Evolutionary conservation across 2,888 invertebrate genomes (phyloP).

Genomic region (Calephelis perditalis): DNA sequence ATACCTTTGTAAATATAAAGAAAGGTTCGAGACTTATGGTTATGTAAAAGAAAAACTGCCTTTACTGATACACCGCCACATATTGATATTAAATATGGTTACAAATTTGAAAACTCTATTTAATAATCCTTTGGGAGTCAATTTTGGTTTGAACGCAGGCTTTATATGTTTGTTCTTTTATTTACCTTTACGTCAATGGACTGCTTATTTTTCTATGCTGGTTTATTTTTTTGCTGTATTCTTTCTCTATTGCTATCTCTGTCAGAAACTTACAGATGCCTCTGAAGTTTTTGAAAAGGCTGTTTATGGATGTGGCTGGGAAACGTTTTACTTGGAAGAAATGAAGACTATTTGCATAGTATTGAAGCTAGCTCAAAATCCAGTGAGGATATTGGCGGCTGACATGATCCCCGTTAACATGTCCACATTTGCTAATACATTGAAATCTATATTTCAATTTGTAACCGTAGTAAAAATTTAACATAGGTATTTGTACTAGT

Average conservation of each 20-base stretch:
- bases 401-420: neutral
- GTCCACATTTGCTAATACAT: neutral
- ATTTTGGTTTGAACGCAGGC: conserved; percentile 25
- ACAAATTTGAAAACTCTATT: conserved; percentile 46
- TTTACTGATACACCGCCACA: conserved; percentile 43
- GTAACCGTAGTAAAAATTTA: too few relatives aligned
- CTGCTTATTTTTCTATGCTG: neutral
- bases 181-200: conserved; percentile 4
- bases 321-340: too few relatives aligned
- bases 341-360: neutral
- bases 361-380: neutral
- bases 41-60: conserved; percentile 40
- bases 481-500: too few relatives aligned
- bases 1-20: conserved; percentile 35
- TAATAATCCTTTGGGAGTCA: conserved; percentile 40
- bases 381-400: neutral
- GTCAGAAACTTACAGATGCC: conserved; percentile 12
- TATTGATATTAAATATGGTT: conserved; percentile 40
- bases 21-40: conserved; percentile 29
- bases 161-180: conserved; percentile 14
- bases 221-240: conserved; percentile 3
- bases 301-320: neutral
- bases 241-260: conserved; percentile 13
- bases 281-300: conserved; percentile 1
- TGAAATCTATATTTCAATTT: too few relatives aligned